Base-by-base conservation (phyloP, 1,140 invertebrate genomes). In the Drosophila watanabei region DNA sequence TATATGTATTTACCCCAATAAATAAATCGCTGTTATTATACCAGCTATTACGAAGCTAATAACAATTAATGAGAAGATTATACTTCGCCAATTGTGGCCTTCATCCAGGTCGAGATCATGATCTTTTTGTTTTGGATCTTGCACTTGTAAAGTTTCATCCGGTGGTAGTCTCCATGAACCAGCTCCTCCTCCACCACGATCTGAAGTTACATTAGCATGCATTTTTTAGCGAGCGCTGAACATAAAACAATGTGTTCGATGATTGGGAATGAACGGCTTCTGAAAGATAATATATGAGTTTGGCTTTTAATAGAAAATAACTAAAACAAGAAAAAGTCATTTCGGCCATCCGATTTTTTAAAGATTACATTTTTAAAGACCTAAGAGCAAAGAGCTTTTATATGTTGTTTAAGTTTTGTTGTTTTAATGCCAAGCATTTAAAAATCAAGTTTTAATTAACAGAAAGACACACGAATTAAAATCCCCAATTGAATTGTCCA, bases 111-210 rank as follows among this genome's bases (percentile, higher is more conserved):
- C 86, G 20, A 92, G 48, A 61, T 93, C 96, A 85, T 95, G 95
- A 93, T 96, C 96, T 92, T 97, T 97, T 92, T 95, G 95, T 94
- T 97, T 96, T 80, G 96, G 96, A 94, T 97, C 97, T 94, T 96
- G 96, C 92, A 97, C 97, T 94, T 97, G 97, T 80, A 97, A 95
- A 79, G 97, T 97, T 94, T 97, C 97, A 94, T 97, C 97, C 80
- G 97, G 97, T 93, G 97, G 97, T 93, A 97, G 94, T 93, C 97
- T 96, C 97, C 97, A 97, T 89, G 96, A 97, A 88, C 95, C 96
- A 91, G 94, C 94, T 75, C 94, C 94, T 90, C 94, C 94, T 87
- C 94, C 94, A 80, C 94, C 94, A 93, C 96, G 96, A 94, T 97
- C 97, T 93, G 97, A 94, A 94, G 96, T 95, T 91, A 96, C 95